phyloP scores from a whole-genome alignment of 2,113 vertebrate genomes.

The Tragelaphus strepsiceros region DNA sequence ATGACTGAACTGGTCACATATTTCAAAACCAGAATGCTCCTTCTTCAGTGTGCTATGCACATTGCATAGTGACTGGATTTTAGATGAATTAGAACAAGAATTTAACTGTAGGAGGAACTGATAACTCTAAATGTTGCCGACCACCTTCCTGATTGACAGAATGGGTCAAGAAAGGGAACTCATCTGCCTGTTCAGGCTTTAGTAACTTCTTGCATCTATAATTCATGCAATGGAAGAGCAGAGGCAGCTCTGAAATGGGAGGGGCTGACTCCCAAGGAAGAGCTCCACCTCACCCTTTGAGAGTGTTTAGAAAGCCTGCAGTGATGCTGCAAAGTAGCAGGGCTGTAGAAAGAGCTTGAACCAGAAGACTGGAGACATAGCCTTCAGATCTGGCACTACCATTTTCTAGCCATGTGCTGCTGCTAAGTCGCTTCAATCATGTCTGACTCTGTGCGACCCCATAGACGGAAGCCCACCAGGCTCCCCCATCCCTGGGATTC shows the following conservation, averaged over 20 bases:
- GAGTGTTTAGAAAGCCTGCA: neutral
- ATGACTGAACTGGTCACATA: constrained; percentile 1
- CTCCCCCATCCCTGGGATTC: too few species aligned
- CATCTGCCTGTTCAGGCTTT: neutral
- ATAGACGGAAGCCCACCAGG: too few species aligned
- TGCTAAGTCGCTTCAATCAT: too few species aligned
- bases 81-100: neutral
- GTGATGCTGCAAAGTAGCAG: neutral
- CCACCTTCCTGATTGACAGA: neutral
- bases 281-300: neutral
- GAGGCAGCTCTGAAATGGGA: neutral
- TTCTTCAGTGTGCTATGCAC: neutral
- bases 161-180: neutral
- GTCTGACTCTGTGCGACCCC: too few species aligned
- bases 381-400: neutral
- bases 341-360: neutral
- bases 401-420: neutral
- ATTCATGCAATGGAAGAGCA: constrained; percentile 18
- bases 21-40: constrained; percentile 7
- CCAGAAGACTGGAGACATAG: neutral
- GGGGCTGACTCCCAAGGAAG: neutral
- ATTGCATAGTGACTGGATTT: neutral
- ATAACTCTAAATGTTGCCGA: neutral
- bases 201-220: constrained; percentile 31
- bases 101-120: neutral